Percentiles rank a stretch among this genome's conserved stretches.
These are phyloP conservation scores for Drosophila bocqueti DNA, from an alignment of 1,140 invertebrate species.

Conservation along the genomic window DNA sequence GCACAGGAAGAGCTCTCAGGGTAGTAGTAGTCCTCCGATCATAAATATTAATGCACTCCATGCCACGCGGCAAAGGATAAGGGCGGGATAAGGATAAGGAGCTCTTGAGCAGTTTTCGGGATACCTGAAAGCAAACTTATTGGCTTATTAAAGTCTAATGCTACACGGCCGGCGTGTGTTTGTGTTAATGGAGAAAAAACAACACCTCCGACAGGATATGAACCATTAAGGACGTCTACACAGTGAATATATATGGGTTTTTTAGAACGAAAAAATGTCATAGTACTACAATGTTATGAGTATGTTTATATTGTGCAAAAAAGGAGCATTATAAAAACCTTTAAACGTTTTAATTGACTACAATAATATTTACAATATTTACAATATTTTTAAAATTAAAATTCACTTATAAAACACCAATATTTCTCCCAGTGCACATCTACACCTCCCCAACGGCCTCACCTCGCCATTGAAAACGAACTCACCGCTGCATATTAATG, in stretches of 20 bases:
- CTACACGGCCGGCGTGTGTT: constrained; percentile 25
- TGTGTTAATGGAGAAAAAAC: constrained; percentile 48
- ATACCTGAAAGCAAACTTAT: constrained; percentile 77
- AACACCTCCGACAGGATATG: constrained; percentile 41
- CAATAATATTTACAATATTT: not conserved
- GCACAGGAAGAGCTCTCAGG: constrained; percentile 17
- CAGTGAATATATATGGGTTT: not conserved
- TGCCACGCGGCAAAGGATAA: constrained; percentile 2
- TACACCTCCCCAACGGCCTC: constrained; percentile 48
- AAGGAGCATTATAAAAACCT: too few species aligned
- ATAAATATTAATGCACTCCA: constrained; percentile 80
- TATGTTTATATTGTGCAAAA: too few species aligned
- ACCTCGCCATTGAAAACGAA: constrained; percentile 44
- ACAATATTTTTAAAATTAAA: not conserved
- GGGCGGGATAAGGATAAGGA: constrained; percentile 19
- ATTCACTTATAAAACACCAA: not conserved
- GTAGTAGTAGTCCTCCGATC: constrained; percentile 36
- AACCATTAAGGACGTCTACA: constrained; percentile 25
- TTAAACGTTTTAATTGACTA: not conserved
- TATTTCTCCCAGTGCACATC: not conserved
- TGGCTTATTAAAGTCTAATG: constrained; percentile 82
- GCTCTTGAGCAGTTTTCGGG: constrained; percentile 26
- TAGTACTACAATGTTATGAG: not conserved
- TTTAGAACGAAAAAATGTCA: not conserved
- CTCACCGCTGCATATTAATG: constrained; percentile 73